Evolutionary conservation across 2,888 invertebrate species (phyloP).

Genomic region (Epirrhoe tristata): DNA sequence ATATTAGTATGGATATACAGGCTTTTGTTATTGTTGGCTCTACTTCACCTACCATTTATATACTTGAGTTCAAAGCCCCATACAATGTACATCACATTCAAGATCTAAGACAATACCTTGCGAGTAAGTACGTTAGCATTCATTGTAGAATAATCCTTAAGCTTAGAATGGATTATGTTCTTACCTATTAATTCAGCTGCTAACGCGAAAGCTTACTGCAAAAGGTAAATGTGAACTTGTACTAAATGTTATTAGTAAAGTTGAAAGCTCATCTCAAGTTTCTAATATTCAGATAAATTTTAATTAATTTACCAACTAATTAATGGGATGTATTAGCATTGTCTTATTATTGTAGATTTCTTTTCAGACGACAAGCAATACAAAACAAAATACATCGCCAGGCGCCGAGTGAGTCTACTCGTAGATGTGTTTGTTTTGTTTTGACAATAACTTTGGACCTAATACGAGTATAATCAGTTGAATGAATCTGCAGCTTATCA

Average conservation of each 20-base stretch:
- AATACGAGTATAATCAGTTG: too few relatives aligned
- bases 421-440: too few relatives aligned
- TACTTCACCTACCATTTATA: neutral
- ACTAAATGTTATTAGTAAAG: constrained; percentile 22
- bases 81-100: neutral
- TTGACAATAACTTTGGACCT: too few relatives aligned
- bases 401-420: too few relatives aligned
- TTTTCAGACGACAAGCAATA: neutral
- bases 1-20: too few relatives aligned
- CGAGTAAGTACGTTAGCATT: constrained; percentile 36
- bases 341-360: neutral
- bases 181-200: constrained; percentile 36
- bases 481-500: too few relatives aligned
- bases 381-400: neutral
- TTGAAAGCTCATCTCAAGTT: constrained; percentile 23
- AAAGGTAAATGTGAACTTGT: constrained; percentile 27
- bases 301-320: neutral
- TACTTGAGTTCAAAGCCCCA: constrained; percentile 1
- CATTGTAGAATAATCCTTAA: constrained; percentile 39
- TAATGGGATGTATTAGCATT: neutral
- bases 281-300: constrained; percentile 4
- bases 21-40: neutral
- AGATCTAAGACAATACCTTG: constrained; percentile 29
- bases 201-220: constrained; percentile 20
- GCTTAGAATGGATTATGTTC: constrained; percentile 37